Evolutionary conservation across 2,888 invertebrate genomes (phyloP), one percentile per base, ranked within the genome.

Genomic region (Ernsta delagoae): DNA sequence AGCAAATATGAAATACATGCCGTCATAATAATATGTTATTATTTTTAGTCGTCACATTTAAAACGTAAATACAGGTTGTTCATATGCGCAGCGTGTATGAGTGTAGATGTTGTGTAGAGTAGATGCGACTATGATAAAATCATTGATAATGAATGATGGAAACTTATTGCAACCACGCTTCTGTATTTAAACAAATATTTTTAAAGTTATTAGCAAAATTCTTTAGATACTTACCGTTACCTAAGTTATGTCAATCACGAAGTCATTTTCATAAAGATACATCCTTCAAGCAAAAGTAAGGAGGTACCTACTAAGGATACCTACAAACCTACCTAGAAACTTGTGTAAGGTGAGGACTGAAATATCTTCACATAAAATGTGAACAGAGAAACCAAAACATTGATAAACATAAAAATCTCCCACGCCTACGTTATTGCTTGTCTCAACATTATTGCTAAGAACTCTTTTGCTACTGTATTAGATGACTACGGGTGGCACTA

Each of bases 1-100:
- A 62, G 59, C 31, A 69, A 39, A 66, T 50, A 48, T 6, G 59
- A 8, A 59, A n/a, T 43, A n/a, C n/a, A n/a, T n/a, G n/a, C 53
- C 59, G 64, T 34, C 31, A 54, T 56, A 53, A n/a, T n/a, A n/a
- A n/a, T n/a, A n/a, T n/a, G n/a, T n/a, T 4, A 53, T 24, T 53
- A 53, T 41, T 60, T 60, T 60, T 11, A 53, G 31, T 53, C 60
- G 59, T 66, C 59, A 66, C 59, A 66, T n/a, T 66, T 66, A 41
- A 59, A 11, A 53, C 53, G 53, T 24, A 60, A 66, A 66, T 53
- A 60, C 7, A 31, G 11, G 31, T 9, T 7, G 5, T 8, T 16
- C n/a, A 3, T 31, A 12, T 34, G 11, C 31, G 31, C 31, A 54
- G 12, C 31, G 45, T 45, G 43, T 43, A 36, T 39, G 39, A 24